Base-by-base conservation (phyloP, 2,797 vertebrate genomes). In the Cyprinella venusta region DNA sequence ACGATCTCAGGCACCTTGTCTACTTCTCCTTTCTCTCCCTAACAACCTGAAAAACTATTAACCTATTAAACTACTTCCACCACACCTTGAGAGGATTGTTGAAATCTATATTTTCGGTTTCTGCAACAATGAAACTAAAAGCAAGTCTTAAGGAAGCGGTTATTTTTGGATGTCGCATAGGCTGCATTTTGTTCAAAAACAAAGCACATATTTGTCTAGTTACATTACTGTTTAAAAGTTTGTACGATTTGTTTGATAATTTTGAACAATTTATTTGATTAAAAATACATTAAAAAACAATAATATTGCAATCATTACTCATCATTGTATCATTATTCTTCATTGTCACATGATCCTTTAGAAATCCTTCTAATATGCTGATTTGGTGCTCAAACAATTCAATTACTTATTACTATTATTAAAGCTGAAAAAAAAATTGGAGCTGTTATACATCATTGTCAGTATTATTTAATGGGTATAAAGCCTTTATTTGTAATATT, bases 41-140 rank as follows among this genome's bases (percentile, higher is more conserved):
- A 15, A 63, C 59, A 63, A 30, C 59, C 13, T 30, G 59, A 74
- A 74, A 71, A 74, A 38, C 80, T 15, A 24, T 81, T 74, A 38
- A 74, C 45, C 42, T 64, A 40, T 65, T 81, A 81, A 38, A 81
- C 74, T 36, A 74, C 30, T 24, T 9, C 21, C 12, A 79, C 61
- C 13, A 54, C 61, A 74, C 52, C 64, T 45, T 33, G 50, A 74
- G 18, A 72, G 18, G 15, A 75, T 59, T 24, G 52, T 38, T 13
- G 21, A 75, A 40, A 75, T 54, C 26, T 74, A 52, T 9, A 52
- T 54, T 36, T 54, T 71, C 19, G 50, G 6, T 24, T 75, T 75
- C 8, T 19, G 1, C 9, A 72, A 72, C 16, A 52, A 52, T 54
- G 21, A 54, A 30, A 36, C 30, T 3, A 52, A 30, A 33, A 72